These are phyloP conservation scores for Rotaria magnacalcarata DNA, from an alignment of 2,888 invertebrate genomes.

Conservation along the genomic window DNA sequence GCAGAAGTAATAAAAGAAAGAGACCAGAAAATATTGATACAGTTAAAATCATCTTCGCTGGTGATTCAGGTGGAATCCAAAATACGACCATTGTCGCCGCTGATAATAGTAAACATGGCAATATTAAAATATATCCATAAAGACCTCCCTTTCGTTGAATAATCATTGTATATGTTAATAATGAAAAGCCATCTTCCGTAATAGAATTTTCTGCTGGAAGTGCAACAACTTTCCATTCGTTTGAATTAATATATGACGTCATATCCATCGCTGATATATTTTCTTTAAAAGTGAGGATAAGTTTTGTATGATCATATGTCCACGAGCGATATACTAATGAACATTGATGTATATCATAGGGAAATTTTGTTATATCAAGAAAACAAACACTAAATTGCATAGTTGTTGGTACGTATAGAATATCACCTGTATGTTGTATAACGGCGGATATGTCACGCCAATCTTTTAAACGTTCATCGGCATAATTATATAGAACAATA, in stretches of 20 bases:
- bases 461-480: slow-evolving; percentile 57
- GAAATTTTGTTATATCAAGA: slow-evolving; percentile 49
- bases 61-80: slow-evolving; percentile 60
- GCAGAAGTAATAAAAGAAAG: slow-evolving; percentile 57
- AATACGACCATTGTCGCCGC: slow-evolving; percentile 59
- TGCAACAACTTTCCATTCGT: slow-evolving; percentile 57
- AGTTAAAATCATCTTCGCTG: slow-evolving; percentile 59
- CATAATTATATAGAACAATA: slow-evolving; percentile 48
- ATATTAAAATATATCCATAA: slow-evolving; percentile 58
- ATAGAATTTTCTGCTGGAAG: neutral
- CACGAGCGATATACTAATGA: slow-evolving; percentile 51
- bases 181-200: slow-evolving; percentile 34
- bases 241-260: slow-evolving; percentile 55
- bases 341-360: slow-evolving; percentile 48
- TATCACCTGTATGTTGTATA: slow-evolving; percentile 47
- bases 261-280: slow-evolving; percentile 47
- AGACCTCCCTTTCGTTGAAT: slow-evolving; percentile 49
- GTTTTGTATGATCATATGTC: slow-evolving; percentile 55
- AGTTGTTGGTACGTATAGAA: slow-evolving; percentile 49
- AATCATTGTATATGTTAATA: slow-evolving; percentile 43
- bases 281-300: slow-evolving; percentile 50
- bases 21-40: slow-evolving; percentile 60
- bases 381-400: slow-evolving; percentile 49
- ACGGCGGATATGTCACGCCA: slow-evolving; percentile 55
- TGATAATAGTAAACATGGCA: slow-evolving; percentile 60